These are phyloP conservation scores for Leptarthrus brevirostris DNA, from an alignment of 2,888 invertebrate genomes.

Conservation along the genomic window DNA sequence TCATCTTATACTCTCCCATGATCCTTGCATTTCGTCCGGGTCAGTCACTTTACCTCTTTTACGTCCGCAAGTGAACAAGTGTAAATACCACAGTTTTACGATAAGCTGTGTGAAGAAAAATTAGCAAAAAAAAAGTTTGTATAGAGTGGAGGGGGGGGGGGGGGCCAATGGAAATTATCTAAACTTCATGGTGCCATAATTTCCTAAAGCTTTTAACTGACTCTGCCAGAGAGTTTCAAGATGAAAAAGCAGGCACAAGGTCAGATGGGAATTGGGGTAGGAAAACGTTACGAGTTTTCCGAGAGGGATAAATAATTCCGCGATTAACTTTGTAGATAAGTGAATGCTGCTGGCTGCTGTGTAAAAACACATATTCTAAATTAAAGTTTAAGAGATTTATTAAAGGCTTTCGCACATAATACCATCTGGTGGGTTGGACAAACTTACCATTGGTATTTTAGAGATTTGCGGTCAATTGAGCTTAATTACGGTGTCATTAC, in stretches of 20 bases:
- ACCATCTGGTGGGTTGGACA: too few relatives aligned
- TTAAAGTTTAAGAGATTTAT: too few relatives aligned
- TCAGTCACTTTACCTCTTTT: conserved; percentile 1
- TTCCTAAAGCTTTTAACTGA: not conserved
- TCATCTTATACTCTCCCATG: not conserved
- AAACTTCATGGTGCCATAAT: not conserved
- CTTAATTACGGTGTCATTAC: too few relatives aligned
- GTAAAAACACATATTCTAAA: too few relatives aligned
- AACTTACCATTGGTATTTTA: too few relatives aligned
- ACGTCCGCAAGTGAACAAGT: not conserved
- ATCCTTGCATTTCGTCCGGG: not conserved
- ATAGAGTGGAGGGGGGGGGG: not conserved
- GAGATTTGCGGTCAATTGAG: too few relatives aligned
- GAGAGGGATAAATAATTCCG: too few relatives aligned
- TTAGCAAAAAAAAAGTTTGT: conserved; percentile 1
- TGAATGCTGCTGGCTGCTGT: too few relatives aligned
- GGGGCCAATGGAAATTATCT: not conserved
- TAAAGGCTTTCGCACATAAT: too few relatives aligned
- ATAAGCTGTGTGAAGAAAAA: not conserved
- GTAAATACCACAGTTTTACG: not conserved
- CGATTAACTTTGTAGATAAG: too few relatives aligned
- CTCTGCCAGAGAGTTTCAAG: not conserved
- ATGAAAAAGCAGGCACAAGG: not conserved
- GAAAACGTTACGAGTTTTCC: too few relatives aligned
- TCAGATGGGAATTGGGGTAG: not conserved